These are phyloP conservation scores for Microctonus hyperodae DNA, from an alignment of 2,888 invertebrate genomes.

Conservation along the genomic window DNA sequence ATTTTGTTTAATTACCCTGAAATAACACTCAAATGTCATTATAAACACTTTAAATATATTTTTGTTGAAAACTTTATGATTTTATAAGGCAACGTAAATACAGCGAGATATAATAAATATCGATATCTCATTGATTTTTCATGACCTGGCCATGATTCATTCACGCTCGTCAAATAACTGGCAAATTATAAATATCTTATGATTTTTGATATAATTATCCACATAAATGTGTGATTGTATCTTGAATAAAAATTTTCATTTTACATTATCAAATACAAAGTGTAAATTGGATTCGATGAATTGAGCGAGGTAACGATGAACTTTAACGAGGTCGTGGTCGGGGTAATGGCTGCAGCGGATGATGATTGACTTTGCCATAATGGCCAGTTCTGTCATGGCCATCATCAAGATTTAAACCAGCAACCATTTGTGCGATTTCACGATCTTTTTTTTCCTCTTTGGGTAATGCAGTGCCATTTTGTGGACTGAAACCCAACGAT, in stretches of 20 bases:
- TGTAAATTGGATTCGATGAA: neutral
- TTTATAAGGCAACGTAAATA: neutral
- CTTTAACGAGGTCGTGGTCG: constrained; percentile 59
- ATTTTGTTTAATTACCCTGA: constrained; percentile 34
- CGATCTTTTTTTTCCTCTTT: constrained; percentile 78
- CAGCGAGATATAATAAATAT: neutral
- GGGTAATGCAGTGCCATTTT: constrained; percentile 60
- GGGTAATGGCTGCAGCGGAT: constrained; percentile 57
- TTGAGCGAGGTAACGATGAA: neutral
- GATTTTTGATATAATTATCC: neutral
- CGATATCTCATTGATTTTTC: constrained; percentile 4
- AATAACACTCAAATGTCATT: constrained; percentile 34
- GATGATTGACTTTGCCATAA: constrained; percentile 67
- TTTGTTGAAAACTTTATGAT: neutral
- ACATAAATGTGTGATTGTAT: neutral
- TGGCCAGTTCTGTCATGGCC: constrained; percentile 69
- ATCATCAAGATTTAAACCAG: constrained; percentile 85
- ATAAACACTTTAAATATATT: constrained; percentile 4
- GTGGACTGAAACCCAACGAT: constrained; percentile 87
- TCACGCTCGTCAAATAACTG: neutral
- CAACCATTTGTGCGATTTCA: constrained; percentile 92
- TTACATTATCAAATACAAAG: neutral
- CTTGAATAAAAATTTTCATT: neutral
- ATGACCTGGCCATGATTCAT: constrained; percentile 3
- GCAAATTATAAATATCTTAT: neutral